phyloP scores from a whole-genome alignment of 2,113 vertebrate species.

The Oostethus manadensis region DNA sequence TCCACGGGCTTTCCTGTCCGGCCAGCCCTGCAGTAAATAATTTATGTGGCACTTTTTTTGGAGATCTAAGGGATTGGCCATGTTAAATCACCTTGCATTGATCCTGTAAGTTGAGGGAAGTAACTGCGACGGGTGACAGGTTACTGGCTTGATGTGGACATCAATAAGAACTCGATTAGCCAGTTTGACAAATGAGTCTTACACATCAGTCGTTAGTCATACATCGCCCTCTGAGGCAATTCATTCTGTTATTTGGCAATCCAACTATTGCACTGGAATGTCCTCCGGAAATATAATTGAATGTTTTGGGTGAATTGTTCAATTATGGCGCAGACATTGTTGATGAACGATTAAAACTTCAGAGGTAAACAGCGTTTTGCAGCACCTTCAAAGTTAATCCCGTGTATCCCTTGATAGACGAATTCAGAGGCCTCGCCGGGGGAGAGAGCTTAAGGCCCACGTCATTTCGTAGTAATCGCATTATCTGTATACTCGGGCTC shows the following conservation, averaged over 20 bases:
- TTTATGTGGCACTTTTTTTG: conserved; percentile 60
- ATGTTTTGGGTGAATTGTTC: background rate
- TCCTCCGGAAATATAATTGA: background rate
- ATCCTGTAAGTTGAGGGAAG: conserved; percentile 54
- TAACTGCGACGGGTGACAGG: background rate
- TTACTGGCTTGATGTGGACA: conserved; percentile 32
- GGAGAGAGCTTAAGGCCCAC: conserved; percentile 33
- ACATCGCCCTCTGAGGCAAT: background rate
- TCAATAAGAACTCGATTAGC: conserved; percentile 38
- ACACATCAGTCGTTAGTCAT: background rate
- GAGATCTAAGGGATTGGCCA: conserved; percentile 54
- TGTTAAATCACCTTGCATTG: conserved; percentile 62
- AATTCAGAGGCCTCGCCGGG: conserved; percentile 17
- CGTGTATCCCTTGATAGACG: conserved; percentile 47
- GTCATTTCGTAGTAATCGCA: conserved; percentile 55
- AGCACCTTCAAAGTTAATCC: conserved; percentile 47
- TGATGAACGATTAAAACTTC: conserved; percentile 35
- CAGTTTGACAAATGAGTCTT: conserved; percentile 13
- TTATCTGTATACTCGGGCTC: conserved; percentile 41
- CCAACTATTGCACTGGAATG: background rate
- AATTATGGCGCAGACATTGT: background rate
- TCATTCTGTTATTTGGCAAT: background rate
- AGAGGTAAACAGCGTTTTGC: conserved; percentile 36
- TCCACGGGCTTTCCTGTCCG: conserved; percentile 42
- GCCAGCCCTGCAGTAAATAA: conserved; percentile 50